A percentile compares a stretch with the other conserved stretches of the same genome.
These are phyloP conservation scores for Dicentrarchus labrax DNA, from an alignment of 2,113 vertebrate genomes.

Conservation along the genomic window DNA sequence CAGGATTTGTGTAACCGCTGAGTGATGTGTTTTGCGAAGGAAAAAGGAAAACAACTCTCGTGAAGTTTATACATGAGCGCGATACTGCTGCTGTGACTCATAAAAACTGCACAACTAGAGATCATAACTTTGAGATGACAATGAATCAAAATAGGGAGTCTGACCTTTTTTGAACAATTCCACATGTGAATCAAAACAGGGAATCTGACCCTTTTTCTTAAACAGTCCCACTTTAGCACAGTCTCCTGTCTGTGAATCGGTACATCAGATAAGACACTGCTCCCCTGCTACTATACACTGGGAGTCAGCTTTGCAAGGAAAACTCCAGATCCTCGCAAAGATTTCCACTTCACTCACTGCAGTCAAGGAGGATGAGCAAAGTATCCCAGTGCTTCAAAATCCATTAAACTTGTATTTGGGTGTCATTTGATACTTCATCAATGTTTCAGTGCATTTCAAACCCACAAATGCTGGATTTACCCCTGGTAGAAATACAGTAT, in stretches of 20 bases:
- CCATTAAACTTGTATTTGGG: slow-evolving; percentile 85
- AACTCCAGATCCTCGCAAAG: slow-evolving; percentile 77
- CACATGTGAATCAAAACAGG: slow-evolving; percentile 67
- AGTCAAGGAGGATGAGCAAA: slow-evolving; percentile 79
- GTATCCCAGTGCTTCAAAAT: slow-evolving; percentile 79
- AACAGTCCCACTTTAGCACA: slow-evolving; percentile 60
- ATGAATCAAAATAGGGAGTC: slow-evolving; percentile 55
- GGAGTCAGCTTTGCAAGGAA: slow-evolving; percentile 72
- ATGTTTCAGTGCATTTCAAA: slow-evolving; percentile 82
- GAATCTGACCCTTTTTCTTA: slow-evolving; percentile 49
- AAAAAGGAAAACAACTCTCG: slow-evolving; percentile 16
- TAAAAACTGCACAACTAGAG: slow-evolving; percentile 62
- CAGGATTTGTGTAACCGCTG: slow-evolving; percentile 71
- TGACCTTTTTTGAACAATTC: slow-evolving; percentile 73
- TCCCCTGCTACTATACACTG: slow-evolving; percentile 76
- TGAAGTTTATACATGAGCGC: slow-evolving; percentile 65
- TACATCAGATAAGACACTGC: slow-evolving; percentile 73
- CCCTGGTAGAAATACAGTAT: slow-evolving; percentile 54
- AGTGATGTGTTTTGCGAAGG: slow-evolving; percentile 54
- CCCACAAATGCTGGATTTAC: slow-evolving; percentile 75
- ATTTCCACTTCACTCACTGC: slow-evolving; percentile 82
- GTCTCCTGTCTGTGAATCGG: slow-evolving; percentile 70
- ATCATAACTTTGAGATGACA: slow-evolving; percentile 69
- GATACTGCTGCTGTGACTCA: slow-evolving; percentile 51
- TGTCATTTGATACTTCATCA: slow-evolving; percentile 85